A percentile compares a stretch with the other conserved stretches of the same genome.
These are phyloP conservation scores for Thymelicus sylvestris DNA, from an alignment of 2,888 invertebrate genomes.

Conservation along the genomic window DNA sequence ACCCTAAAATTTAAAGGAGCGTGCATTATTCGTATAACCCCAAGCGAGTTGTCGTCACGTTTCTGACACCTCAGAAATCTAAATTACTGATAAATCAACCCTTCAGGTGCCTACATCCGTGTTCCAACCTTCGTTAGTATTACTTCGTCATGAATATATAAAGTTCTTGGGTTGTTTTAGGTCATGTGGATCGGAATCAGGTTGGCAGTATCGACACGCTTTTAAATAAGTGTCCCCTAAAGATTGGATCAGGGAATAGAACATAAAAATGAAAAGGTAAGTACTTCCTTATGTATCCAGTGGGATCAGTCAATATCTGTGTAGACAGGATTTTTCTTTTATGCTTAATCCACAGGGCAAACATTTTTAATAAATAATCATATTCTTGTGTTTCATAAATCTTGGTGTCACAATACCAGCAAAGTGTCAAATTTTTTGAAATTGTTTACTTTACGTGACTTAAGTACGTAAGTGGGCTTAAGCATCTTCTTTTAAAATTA, in stretches of 20 bases:
- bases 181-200: background rate
- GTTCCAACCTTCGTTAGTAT: conserved; percentile 23
- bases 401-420: too few relatives aligned
- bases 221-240: conserved; percentile 1
- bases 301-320: background rate
- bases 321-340: background rate
- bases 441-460: too few relatives aligned
- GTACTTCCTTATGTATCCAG: background rate
- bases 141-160: conserved; percentile 28
- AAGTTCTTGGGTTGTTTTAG: conserved; percentile 22
- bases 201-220: background rate
- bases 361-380: too few relatives aligned
- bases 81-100: conserved; percentile 15
- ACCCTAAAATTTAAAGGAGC: too few relatives aligned
- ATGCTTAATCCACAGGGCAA: background rate
- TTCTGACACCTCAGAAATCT: conserved; percentile 7
- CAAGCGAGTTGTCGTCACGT: conserved; percentile 9
- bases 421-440: too few relatives aligned
- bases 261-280: background rate
- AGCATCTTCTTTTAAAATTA: too few relatives aligned
- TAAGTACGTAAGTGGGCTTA: too few relatives aligned
- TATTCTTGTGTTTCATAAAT: too few relatives aligned
- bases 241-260: background rate
- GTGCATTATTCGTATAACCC: background rate
- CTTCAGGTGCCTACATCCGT: conserved; percentile 11